Base-by-base conservation (phyloP, 2,113 vertebrate species). In the Mungos mungo region DNA sequence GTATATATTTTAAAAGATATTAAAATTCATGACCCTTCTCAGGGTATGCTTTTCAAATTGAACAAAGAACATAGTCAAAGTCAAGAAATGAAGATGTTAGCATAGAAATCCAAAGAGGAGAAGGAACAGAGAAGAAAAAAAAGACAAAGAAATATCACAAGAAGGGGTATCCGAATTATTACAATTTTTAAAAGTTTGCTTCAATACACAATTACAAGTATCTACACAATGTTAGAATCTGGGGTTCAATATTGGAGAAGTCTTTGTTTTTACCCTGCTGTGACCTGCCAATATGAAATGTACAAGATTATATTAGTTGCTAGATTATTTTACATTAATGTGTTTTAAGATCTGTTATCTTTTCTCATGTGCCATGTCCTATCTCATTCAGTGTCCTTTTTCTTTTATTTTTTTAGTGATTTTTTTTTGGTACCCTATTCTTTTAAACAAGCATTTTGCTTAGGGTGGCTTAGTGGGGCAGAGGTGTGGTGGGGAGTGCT, bases 401-500 rank as follows among this genome's bases (percentile, higher is more conserved):
- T n/a, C n/a, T n/a, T 77, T 88, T 4, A n/a, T n/a, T 45, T 33
- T 72, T 69, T 81, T 60, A 41, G 2, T 80, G 41, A 60, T 27
- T 54, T 88, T 27, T 88, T 27, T 15, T 25, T 85, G 50, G 14
- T 7, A 76, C 16, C 16, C 25, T 82, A 45, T 77, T 33, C 5
- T 45, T 71, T 82, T 47, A 76, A 84, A 90, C 45, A 63, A 66
- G 9, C 4, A n/a, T 69, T 90, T 79, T 86, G 1, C 21, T 57
- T 85, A 31, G 2, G 7, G 9, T 45, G 10, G 21, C 7, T 1
- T 68, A 11, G n/a, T 19, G 52, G 14, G 12, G 8, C 16, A 1
- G 15, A 3, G 2, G 1, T 0, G 14, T 5, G 5, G 0, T 35
- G 2, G 2, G 0, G 2, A n/a, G 23, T 23, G 31, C 12, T 71